Conservation (phyloP, 2,797 vertebrate genomes). For the Schizopygopsis pylzovi region DNA sequence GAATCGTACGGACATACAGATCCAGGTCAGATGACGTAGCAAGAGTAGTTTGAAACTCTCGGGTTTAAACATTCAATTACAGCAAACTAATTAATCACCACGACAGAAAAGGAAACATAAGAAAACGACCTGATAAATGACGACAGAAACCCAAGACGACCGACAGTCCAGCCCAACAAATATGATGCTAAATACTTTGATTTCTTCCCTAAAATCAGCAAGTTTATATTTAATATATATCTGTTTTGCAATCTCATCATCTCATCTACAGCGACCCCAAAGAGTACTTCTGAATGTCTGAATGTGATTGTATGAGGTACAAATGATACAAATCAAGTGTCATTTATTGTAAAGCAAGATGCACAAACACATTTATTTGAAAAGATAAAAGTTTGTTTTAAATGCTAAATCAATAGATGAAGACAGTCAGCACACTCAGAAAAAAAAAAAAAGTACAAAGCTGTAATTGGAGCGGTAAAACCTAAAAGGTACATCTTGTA, state of each 20-base stretch:
- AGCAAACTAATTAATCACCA: not conserved
- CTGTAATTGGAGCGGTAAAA: too few relatives aligned
- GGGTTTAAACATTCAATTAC: not conserved
- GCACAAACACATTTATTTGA: too few relatives aligned
- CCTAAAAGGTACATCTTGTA: not conserved
- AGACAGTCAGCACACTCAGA: not conserved
- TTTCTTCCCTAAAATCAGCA: not conserved
- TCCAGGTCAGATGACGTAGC: not conserved
- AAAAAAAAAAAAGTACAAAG: not conserved
- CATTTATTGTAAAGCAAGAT: not conserved
- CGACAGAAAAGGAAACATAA: not conserved
- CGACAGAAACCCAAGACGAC: not conserved
- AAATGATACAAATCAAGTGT: not conserved
- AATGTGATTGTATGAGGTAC: not conserved
- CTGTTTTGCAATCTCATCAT: not conserved
- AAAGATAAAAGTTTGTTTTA: not conserved
- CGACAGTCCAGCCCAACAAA: not conserved
- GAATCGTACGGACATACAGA: conserved; percentile 17
- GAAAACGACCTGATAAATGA: not conserved
- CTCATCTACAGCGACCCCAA: not conserved
- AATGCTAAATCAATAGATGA: not conserved
- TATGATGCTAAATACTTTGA: not conserved
- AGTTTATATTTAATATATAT: not conserved
- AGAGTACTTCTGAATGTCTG: not conserved
- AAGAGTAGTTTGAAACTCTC: not conserved